phyloP scores from a whole-genome alignment of 2,797 vertebrate species.

The Ctenopoma multispine region DNA sequence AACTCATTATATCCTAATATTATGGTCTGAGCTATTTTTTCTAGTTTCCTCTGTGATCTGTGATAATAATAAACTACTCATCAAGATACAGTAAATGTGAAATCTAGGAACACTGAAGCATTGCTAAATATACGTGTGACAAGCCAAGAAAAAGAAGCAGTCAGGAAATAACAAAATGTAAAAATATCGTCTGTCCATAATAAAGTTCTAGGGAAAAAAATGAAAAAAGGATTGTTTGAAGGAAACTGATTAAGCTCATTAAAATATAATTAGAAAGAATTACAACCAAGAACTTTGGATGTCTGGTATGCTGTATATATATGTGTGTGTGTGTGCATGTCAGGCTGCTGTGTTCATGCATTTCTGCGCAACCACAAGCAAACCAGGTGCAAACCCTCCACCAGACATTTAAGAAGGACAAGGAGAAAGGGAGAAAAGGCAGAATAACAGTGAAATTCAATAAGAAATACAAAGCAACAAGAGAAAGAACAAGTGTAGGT shows the following conservation, averaged over 20 bases:
- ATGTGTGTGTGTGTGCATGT: constrained; percentile 11
- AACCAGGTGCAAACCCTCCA: constrained; percentile 55
- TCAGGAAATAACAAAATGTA: background rate
- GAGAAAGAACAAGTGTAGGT: constrained; percentile 21
- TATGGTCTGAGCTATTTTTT: background rate
- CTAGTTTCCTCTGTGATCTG: background rate
- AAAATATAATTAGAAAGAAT: constrained; percentile 57
- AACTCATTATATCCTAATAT: background rate
- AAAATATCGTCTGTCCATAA: background rate
- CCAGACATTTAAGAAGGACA: constrained; percentile 17
- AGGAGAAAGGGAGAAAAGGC: constrained; percentile 17
- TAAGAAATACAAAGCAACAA: constrained; percentile 17
- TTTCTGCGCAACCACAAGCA: background rate
- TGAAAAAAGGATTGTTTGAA: constrained; percentile 6
- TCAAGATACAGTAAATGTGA: background rate
- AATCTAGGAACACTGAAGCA: background rate
- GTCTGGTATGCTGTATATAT: constrained; percentile 30
- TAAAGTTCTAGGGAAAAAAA: constrained; percentile 26
- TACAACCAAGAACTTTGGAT: constrained; percentile 36
- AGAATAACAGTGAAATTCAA: constrained; percentile 35
- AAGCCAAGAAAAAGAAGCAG: background rate
- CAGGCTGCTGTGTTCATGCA: constrained; percentile 7
- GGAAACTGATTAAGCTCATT: constrained; percentile 43
- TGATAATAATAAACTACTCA: background rate
- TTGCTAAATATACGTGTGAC: background rate